Evolutionary conservation across 2,888 invertebrate species (phyloP).

Genomic region (Troglohyphantes excavatus): DNA sequence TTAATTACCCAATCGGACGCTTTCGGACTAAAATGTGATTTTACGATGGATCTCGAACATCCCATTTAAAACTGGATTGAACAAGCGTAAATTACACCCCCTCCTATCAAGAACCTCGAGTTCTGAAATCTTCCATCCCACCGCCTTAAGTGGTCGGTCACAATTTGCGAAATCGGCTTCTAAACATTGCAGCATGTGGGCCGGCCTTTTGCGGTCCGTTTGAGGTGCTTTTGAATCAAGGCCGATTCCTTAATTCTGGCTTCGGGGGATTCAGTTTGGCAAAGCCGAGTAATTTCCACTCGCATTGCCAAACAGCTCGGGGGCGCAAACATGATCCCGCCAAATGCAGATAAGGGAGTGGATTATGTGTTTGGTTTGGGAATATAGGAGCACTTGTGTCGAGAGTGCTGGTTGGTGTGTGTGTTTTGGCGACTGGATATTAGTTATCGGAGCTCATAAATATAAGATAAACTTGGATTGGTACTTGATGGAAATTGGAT

Average conservation of each 20-base stretch:
- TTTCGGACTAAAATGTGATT: neutral
- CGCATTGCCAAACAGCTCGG: constrained; percentile 11
- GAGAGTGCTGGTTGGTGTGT: neutral
- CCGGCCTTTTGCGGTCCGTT: constrained; percentile 33
- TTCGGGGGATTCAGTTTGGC: constrained; percentile 14
- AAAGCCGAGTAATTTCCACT: constrained; percentile 23
- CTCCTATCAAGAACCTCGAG: neutral
- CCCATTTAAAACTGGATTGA: neutral
- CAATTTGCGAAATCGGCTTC: constrained; percentile 53
- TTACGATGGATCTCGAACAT: neutral
- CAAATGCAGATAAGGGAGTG: constrained; percentile 32
- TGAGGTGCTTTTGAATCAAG: constrained; percentile 8
- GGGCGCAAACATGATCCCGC: neutral
- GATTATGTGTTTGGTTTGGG: constrained; percentile 39
- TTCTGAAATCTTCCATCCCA: neutral
- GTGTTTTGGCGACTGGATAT: too few species aligned
- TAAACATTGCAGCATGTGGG: constrained; percentile 11
- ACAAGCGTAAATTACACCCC: neutral
- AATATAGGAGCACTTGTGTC: neutral
- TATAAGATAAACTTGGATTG: too few species aligned
- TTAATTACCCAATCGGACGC: neutral
- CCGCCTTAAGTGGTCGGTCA: constrained; percentile 21
- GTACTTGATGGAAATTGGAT: too few species aligned
- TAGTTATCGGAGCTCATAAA: too few species aligned
- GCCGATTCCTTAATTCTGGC: constrained; percentile 43